These are phyloP conservation scores for Teleiodes luculella DNA, from an alignment of 2,888 invertebrate species.

Conservation along the genomic window DNA sequence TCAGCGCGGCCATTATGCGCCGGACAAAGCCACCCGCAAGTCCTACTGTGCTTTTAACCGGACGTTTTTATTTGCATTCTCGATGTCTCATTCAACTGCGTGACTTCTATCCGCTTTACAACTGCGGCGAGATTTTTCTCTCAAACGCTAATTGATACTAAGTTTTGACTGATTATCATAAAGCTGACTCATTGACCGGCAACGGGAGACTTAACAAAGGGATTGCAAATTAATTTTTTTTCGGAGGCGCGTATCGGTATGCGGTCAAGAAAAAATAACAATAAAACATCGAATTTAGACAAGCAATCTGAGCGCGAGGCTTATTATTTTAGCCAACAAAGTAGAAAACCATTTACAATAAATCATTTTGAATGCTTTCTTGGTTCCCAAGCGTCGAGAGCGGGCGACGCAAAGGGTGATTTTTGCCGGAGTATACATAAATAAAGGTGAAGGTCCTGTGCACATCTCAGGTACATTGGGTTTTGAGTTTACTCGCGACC, in stretches of 20 bases:
- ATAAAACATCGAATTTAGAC: conserved; percentile 74
- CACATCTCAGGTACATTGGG: conserved; percentile 67
- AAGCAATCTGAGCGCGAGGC: conserved; percentile 60
- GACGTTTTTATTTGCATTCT: conserved; percentile 64
- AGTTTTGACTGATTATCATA: conserved; percentile 39
- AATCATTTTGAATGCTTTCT: conserved; percentile 78
- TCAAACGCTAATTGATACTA: conserved; percentile 33
- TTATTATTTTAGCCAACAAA: conserved; percentile 79
- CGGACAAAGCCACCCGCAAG: conserved; percentile 71
- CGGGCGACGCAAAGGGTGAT: conserved; percentile 77
- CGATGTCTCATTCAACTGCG: conserved; percentile 64
- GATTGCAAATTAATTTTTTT: conserved; percentile 59
- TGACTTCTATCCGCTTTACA: conserved; percentile 41
- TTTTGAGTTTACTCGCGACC: conserved; percentile 37
- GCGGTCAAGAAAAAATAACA: conserved; percentile 58
- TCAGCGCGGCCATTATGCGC: conserved; percentile 54
- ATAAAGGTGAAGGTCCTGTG: conserved; percentile 74
- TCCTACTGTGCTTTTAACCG: conserved; percentile 67
- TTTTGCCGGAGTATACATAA: conserved; percentile 76
- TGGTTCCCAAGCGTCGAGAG: conserved; percentile 72
- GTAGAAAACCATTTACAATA: conserved; percentile 79
- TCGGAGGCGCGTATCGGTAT: conserved; percentile 45
- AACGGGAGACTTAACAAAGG: conserved; percentile 48
- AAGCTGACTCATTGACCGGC: conserved; percentile 45
- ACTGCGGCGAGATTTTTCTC: conserved; percentile 33